These are phyloP conservation scores for Leptopilina syphax DNA, from an alignment of 2,888 invertebrate genomes.

Conservation along the genomic window DNA sequence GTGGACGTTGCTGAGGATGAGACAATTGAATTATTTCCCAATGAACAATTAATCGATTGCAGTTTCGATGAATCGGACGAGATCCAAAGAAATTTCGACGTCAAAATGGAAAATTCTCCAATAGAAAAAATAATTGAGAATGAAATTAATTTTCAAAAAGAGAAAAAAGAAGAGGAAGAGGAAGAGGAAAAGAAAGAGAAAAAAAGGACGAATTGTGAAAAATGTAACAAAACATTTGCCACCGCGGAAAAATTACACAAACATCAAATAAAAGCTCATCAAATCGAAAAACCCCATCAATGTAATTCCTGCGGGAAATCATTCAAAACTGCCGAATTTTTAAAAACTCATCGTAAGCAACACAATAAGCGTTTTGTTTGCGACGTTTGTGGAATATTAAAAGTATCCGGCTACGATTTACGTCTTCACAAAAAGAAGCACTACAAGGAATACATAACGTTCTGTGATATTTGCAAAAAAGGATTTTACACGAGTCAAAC, in stretches of 20 bases:
- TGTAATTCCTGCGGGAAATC: slow-evolving; percentile 79
- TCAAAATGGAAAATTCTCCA: slow-evolving; percentile 32
- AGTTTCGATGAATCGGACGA: slow-evolving; percentile 35
- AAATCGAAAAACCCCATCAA: slow-evolving; percentile 78
- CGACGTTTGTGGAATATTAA: slow-evolving; percentile 68
- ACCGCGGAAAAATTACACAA: slow-evolving; percentile 52
- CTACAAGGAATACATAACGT: slow-evolving; percentile 77
- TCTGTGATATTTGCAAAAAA: slow-evolving; percentile 77
- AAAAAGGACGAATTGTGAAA: slow-evolving; percentile 68
- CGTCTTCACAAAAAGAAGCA: slow-evolving; percentile 75
- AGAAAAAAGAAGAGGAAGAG: slow-evolving; percentile 59
- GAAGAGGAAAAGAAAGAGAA: slow-evolving; percentile 54
- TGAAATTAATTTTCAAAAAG: slow-evolving; percentile 61
- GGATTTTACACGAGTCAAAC: slow-evolving; percentile 78
- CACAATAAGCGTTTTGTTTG: slow-evolving; percentile 76
- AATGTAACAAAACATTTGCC: slow-evolving; percentile 62
- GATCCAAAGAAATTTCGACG: slow-evolving; percentile 24
- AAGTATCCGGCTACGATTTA: slow-evolving; percentile 68
- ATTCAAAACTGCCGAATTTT: slow-evolving; percentile 79
- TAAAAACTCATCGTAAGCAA: slow-evolving; percentile 78
- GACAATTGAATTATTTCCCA: slow-evolving; percentile 40
- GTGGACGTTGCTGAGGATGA: slow-evolving; percentile 42
- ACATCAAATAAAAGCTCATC: slow-evolving; percentile 76
- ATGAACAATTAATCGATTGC: slow-evolving; percentile 42
- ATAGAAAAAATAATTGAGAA: slow-evolving; percentile 58